phyloP scores from a whole-genome alignment of 2,888 invertebrate genomes.

The Cephus runcator region DNA sequence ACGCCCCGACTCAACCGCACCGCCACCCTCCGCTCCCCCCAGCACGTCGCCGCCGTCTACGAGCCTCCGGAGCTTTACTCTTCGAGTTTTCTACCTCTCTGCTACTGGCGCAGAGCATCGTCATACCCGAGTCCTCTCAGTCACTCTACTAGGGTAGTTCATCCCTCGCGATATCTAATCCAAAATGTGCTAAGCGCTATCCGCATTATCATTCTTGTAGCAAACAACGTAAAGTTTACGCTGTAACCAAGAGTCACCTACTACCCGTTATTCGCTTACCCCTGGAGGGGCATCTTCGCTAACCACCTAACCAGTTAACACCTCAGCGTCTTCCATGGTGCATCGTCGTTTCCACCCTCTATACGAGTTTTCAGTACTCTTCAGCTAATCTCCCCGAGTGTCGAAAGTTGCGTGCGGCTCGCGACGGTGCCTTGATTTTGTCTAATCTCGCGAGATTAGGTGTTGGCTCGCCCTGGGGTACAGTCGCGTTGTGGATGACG shows the following conservation, averaged over 20 bases:
- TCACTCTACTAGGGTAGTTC: background rate
- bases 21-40: constrained; percentile 6
- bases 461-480: background rate
- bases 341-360: constrained; percentile 21
- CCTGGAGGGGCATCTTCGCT: background rate
- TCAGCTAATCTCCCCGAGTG: constrained; percentile 45
- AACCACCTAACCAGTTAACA: background rate
- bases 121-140: constrained; percentile 9
- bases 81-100: constrained; percentile 1
- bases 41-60: constrained; percentile 10
- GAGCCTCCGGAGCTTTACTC: constrained; percentile 20
- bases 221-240: constrained; percentile 53
- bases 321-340: background rate
- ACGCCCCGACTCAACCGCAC: constrained; percentile 3
- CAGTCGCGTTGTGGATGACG: background rate
- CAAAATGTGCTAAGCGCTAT: constrained; percentile 53
- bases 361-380: constrained; percentile 52
- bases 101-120: background rate
- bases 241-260: constrained; percentile 12
- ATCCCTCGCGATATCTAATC: constrained; percentile 45
- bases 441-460: constrained; percentile 1
- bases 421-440: background rate
- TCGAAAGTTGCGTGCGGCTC: constrained; percentile 9
- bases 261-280: background rate
- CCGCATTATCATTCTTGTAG: constrained; percentile 60